phyloP scores from a whole-genome alignment of 2,888 invertebrate genomes.

The Drosophila setosimentum region DNA sequence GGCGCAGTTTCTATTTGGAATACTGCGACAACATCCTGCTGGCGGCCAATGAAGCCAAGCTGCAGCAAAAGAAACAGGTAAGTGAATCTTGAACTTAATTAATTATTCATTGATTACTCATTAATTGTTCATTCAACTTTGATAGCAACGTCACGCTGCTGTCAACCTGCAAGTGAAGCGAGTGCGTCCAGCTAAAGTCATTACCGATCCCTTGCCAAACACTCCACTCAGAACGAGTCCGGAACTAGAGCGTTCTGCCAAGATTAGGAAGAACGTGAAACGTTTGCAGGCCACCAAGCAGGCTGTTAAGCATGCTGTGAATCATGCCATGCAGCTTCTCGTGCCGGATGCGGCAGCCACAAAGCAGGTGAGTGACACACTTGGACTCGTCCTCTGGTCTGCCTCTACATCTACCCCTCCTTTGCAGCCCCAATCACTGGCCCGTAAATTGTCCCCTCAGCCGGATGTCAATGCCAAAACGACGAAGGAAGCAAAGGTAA shows the following conservation, averaged over 20 bases:
- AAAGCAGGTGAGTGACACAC: constrained; percentile 28
- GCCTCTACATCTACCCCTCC: not conserved
- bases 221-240: not conserved
- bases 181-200: not conserved
- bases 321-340: constrained; percentile 49
- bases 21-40: constrained; percentile 78
- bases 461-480: constrained; percentile 13
- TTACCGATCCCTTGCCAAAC: not conserved
- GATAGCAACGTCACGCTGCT: constrained; percentile 58
- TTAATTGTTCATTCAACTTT: not conserved
- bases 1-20: constrained; percentile 51
- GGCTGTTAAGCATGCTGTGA: constrained; percentile 52
- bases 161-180: constrained; percentile 22
- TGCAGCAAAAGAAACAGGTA: constrained; percentile 76
- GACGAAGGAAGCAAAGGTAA: not conserved
- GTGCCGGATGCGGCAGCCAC: constrained; percentile 14
- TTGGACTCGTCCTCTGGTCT: not conserved
- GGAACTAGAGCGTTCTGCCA: not conserved
- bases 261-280: constrained; percentile 58
- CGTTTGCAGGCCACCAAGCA: constrained; percentile 57
- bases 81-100: not conserved
- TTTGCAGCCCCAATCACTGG: constrained; percentile 47
- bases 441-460: constrained; percentile 57
- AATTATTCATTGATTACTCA: not conserved
- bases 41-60: constrained; percentile 76